Percentiles rank a stretch among this genome's conserved stretches.
Conservation (phyloP, 2,888 invertebrate species). For the Apomyelois bistriatella region DNA sequence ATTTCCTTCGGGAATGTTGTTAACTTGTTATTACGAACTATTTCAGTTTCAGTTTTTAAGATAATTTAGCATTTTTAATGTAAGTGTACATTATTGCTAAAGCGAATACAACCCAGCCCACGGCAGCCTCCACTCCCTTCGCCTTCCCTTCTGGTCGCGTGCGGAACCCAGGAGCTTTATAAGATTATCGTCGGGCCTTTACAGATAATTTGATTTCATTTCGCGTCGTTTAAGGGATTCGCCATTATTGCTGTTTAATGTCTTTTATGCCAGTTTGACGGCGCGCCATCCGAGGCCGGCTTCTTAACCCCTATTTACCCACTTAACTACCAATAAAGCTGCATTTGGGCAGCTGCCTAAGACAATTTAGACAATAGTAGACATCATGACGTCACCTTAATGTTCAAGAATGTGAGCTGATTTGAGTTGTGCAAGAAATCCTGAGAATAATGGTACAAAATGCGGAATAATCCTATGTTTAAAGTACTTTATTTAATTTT, state of each 20-base stretch:
- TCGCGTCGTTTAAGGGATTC: constrained; percentile 10
- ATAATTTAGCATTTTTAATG: no score
- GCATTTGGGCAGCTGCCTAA: neutral
- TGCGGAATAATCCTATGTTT: no score
- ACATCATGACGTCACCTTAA: no score
- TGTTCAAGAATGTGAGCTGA: no score
- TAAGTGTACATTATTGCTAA: no score
- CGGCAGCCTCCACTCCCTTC: neutral
- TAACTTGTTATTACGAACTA: no score
- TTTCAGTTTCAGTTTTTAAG: no score
- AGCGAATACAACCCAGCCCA: neutral
- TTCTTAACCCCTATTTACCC: neutral
- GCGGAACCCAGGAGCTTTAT: neutral
- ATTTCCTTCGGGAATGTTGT: no score
- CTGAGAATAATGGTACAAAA: no score
- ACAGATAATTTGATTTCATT: constrained; percentile 12
- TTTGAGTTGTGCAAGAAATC: no score
- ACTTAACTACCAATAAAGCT: constrained; percentile 1
- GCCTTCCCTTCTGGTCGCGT: neutral
- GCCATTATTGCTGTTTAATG: constrained; percentile 11
- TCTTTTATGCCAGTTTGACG: constrained; percentile 3
- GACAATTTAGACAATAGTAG: no score
- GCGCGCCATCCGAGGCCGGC: neutral
- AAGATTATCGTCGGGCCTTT: constrained; percentile 10
- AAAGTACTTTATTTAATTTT: no score